Percentiles rank a stretch among this genome's conserved stretches.
Evolutionary conservation across 2,113 vertebrate genomes (phyloP).

Genomic region (Megaceryle maxima): DNA sequence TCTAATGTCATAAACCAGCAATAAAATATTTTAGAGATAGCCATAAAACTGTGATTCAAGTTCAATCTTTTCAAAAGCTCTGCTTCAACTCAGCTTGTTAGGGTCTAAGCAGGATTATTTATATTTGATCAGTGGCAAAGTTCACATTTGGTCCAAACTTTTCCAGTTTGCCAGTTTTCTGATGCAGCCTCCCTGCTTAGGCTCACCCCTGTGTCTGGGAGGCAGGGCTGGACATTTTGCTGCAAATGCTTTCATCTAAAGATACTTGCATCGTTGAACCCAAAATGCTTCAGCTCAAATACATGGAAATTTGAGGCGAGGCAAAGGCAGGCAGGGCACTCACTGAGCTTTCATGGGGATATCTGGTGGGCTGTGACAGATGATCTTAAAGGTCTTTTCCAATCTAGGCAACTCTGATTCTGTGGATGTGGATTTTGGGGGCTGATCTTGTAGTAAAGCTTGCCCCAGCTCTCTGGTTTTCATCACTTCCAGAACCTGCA

Average conservation of each 20-base stretch:
- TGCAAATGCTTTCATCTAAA: background rate
- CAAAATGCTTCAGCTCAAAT: background rate
- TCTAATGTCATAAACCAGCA: background rate
- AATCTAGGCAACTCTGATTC: too few relatives aligned
- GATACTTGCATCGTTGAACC: background rate
- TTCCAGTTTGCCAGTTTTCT: accelerated
- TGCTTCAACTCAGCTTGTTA: background rate
- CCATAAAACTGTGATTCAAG: background rate
- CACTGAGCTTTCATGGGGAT: background rate
- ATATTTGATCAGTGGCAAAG: background rate
- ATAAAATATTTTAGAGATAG: slow-evolving; percentile 36
- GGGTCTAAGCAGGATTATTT: background rate
- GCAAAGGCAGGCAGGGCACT: background rate
- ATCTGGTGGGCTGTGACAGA: background rate
- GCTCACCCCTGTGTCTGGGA: background rate
- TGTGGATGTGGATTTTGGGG: background rate
- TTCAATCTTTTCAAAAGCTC: background rate
- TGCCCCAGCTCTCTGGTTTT: background rate
- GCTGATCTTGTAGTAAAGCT: background rate
- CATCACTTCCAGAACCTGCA: background rate
- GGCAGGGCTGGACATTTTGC: background rate
- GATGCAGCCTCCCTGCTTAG: background rate
- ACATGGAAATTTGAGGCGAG: background rate
- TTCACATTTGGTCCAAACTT: background rate
- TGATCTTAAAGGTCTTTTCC: too few relatives aligned